A percentile compares a stretch with the other conserved stretches of the same genome.
Evolutionary conservation across 2,797 vertebrate genomes (phyloP).

Genomic region (Bovichtus diacanthus): DNA sequence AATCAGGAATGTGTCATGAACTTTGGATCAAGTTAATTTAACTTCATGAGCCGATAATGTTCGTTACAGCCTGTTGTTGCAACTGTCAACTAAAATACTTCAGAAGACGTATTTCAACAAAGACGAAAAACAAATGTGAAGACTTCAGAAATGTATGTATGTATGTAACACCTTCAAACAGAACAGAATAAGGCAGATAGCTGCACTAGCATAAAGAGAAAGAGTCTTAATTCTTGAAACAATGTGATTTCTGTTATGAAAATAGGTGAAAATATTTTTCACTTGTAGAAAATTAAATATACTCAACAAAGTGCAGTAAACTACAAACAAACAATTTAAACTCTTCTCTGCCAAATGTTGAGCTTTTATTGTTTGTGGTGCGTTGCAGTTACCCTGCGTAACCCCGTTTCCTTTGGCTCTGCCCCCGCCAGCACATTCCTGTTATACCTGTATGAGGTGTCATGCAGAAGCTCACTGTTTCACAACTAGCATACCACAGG

Average conservation of each 20-base stretch:
- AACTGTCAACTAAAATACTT: neutral
- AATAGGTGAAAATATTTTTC: neutral
- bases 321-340: neutral
- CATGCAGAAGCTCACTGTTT: slow-evolving; percentile 69
- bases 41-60: neutral
- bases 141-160: neutral
- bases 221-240: neutral
- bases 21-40: neutral
- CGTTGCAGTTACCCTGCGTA: slow-evolving; percentile 49
- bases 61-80: neutral
- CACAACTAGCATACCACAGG: slow-evolving; percentile 75
- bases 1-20: slow-evolving; percentile 2
- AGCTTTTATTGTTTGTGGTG: slow-evolving; percentile 26
- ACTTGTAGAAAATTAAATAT: neutral
- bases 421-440: slow-evolving; percentile 76
- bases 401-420: slow-evolving; percentile 69
- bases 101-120: fast-evolving
- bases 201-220: neutral
- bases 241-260: neutral
- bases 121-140: neutral
- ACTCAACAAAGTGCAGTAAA: neutral
- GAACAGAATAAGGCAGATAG: neutral
- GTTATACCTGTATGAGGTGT: slow-evolving; percentile 83
- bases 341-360: neutral
- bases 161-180: neutral